These are phyloP conservation scores for Ageneiosus marmoratus DNA, from an alignment of 2,113 vertebrate genomes.

Conservation along the genomic window DNA sequence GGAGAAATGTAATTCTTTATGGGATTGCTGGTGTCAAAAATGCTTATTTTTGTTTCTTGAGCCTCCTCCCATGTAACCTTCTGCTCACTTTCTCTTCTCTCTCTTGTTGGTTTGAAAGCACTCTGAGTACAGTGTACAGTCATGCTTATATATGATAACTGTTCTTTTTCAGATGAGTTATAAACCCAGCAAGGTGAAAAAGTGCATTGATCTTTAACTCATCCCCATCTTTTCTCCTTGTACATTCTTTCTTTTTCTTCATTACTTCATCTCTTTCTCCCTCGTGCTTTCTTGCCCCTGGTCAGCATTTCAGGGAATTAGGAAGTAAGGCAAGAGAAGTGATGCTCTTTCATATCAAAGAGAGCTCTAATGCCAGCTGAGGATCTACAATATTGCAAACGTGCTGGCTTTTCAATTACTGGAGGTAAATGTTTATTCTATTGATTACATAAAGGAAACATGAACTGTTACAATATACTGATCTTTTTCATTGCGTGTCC, in stretches of 20 bases:
- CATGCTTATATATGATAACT: constrained; percentile 26
- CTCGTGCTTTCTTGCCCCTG: neutral
- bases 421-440: constrained; percentile 10
- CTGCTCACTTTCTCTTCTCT: neutral
- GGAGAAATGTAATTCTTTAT: constrained; percentile 37
- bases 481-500: neutral
- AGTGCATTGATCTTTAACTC: neutral
- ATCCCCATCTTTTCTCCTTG: neutral
- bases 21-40: constrained; percentile 45
- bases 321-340: neutral
- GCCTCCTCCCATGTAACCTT: constrained; percentile 25
- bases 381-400: neutral
- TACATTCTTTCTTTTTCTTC: neutral
- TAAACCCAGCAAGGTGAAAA: constrained; percentile 22
- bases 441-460: constrained; percentile 30
- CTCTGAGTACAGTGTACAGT: constrained; percentile 6
- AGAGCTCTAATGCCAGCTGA: neutral
- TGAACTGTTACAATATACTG: neutral
- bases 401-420: constrained; percentile 1
- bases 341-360: constrained; percentile 10
- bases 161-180: constrained; percentile 1
- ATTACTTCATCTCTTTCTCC: neutral
- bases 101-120: constrained; percentile 20
- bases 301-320: constrained; percentile 17
- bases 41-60: constrained; percentile 45